phyloP scores from a whole-genome alignment of 2,797 vertebrate genomes.

The Salarias fasciatus region DNA sequence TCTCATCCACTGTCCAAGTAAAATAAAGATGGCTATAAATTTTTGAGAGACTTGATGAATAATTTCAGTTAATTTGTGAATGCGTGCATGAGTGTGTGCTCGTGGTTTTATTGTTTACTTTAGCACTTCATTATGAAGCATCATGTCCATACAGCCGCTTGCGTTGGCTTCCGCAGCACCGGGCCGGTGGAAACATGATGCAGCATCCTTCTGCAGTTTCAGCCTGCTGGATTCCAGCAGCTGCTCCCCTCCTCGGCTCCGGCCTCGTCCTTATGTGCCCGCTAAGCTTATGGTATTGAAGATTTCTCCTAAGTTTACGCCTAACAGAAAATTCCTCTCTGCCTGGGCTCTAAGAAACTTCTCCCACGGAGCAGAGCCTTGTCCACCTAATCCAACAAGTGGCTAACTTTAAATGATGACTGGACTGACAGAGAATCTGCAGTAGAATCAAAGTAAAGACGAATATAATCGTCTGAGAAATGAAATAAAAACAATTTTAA shows the following conservation, averaged over 20 bases:
- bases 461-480: too few species aligned
- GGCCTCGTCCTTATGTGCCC: conserved; percentile 7
- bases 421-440: too few species aligned
- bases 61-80: conserved; percentile 60
- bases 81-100: conserved; percentile 2
- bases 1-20: conserved; percentile 72
- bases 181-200: conserved; percentile 11
- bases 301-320: conserved; percentile 4
- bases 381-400: neutral
- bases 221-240: conserved; percentile 19
- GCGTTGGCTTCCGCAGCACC: conserved; percentile 18
- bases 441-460: too few species aligned
- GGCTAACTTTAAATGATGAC: too few species aligned
- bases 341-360: conserved; percentile 5
- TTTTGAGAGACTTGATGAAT: conserved; percentile 73
- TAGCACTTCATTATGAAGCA: conserved; percentile 22
- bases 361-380: neutral
- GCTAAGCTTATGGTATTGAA: conserved; percentile 14
- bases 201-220: neutral
- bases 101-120: conserved; percentile 24
- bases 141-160: conserved; percentile 23
- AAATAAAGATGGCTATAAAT: conserved; percentile 77
- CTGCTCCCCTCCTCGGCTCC: conserved; percentile 3
- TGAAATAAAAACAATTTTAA: too few species aligned
- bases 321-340: neutral